Evolutionary conservation across 2,888 invertebrate genomes (phyloP).

Genomic region (Eumerus sabulonum): DNA sequence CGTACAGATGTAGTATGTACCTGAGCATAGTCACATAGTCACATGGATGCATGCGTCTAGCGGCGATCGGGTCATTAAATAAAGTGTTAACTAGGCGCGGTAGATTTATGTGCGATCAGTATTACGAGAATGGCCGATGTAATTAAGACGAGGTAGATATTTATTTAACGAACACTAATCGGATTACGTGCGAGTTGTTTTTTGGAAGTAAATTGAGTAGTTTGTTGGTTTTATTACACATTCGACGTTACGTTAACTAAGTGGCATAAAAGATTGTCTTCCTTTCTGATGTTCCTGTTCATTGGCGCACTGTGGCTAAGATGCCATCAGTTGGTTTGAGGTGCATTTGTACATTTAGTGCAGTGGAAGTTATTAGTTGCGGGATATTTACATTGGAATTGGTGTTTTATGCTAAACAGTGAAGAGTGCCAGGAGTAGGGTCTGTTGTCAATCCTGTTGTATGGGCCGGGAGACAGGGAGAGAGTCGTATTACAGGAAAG

Average conservation of each 20-base stretch:
- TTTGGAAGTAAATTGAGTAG: constrained; percentile 52
- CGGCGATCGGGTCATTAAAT: constrained; percentile 30
- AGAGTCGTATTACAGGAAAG: constrained; percentile 17
- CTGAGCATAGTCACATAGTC: no score
- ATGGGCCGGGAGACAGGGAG: no score
- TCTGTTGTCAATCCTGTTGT: background rate
- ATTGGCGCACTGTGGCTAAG: no score
- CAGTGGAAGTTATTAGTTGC: constrained; percentile 34
- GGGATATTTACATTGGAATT: constrained; percentile 34
- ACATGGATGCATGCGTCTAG: no score
- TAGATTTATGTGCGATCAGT: constrained; percentile 39
- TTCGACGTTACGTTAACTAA: constrained; percentile 13
- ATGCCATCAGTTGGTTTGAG: constrained; percentile 4
- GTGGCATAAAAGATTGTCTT: constrained; percentile 31
- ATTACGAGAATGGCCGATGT: constrained; percentile 37
- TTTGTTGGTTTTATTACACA: constrained; percentile 35
- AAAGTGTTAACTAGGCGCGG: constrained; percentile 46
- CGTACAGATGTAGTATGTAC: constrained; percentile 2
- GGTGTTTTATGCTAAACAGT: constrained; percentile 29
- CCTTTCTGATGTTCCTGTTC: background rate
- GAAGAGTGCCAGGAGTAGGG: background rate
- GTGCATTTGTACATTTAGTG: constrained; percentile 3
- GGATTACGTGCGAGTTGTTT: constrained; percentile 40
- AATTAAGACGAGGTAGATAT: constrained; percentile 52
- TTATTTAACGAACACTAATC: constrained; percentile 49